Percentiles rank a stretch among this genome's conserved stretches.
Conservation (phyloP, 2,797 vertebrate genomes). For the Echiichthys vipera region DNA sequence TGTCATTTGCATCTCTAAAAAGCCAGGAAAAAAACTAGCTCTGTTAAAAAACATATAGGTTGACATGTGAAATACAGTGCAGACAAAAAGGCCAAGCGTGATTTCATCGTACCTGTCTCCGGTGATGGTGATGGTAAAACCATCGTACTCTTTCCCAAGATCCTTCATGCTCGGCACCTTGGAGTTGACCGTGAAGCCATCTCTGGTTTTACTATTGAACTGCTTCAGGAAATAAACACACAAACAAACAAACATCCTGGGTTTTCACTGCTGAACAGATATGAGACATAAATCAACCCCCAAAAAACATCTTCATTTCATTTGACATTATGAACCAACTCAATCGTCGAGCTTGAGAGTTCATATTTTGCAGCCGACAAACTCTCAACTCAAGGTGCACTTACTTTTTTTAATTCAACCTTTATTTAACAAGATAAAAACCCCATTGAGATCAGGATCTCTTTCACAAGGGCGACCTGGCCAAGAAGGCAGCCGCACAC, state of each 20-base stretch:
- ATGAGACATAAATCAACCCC: not conserved
- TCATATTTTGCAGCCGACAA: not conserved
- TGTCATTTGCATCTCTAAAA: no score
- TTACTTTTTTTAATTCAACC: no score
- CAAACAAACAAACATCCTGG: conserved; percentile 28
- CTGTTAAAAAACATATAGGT: not conserved
- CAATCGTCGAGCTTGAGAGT: not conserved
- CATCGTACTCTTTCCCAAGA: conserved; percentile 93
- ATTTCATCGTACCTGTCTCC: conserved; percentile 89
- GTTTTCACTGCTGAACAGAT: conserved; percentile 36
- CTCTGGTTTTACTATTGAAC: conserved; percentile 99
- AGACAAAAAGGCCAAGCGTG: not conserved
- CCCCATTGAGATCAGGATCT: no score
- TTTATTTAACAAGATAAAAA: no score
- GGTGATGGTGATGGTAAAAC: conserved; percentile 97
- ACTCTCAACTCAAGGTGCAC: not conserved
- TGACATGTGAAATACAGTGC: not conserved
- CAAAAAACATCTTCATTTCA: no score
- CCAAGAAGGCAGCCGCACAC: no score
- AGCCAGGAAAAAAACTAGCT: no score
- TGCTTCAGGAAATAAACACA: conserved; percentile 87
- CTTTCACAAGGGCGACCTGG: no score
- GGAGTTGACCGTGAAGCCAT: conserved; percentile 97
- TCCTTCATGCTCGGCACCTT: conserved; percentile 97
- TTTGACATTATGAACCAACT: not conserved